Percentiles rank a stretch among this genome's conserved stretches.
Conservation (phyloP, 2,797 vertebrate species). For the Eulemur mongoz region DNA sequence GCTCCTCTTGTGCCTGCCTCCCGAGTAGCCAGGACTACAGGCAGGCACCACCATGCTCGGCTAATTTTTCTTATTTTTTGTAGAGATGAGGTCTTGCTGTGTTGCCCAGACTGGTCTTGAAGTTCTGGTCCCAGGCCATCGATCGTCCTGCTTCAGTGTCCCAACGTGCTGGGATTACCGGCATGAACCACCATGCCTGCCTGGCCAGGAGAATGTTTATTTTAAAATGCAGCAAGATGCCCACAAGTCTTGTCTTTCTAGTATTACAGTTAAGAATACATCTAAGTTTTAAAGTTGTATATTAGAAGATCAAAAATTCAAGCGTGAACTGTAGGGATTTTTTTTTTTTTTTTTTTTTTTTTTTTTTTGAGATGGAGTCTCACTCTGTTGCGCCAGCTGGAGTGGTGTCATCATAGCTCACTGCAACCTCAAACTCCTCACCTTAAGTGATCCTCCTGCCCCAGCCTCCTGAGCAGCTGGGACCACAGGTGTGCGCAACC, state of each 20-base stretch:
- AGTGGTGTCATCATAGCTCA: too few species aligned
- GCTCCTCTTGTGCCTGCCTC: background rate
- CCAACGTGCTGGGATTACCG: background rate
- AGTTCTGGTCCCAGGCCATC: background rate
- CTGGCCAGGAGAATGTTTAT: background rate
- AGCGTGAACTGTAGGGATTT: background rate
- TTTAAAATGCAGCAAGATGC: background rate
- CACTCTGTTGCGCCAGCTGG: too few species aligned
- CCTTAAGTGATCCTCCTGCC: too few species aligned
- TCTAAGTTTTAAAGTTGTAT: background rate
- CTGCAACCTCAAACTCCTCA: too few species aligned
- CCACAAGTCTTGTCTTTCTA: background rate
- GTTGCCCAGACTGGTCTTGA: background rate
- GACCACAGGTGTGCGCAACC: too few species aligned
- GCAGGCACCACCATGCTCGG: background rate
- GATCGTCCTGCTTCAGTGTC: background rate
- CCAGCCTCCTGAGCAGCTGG: too few species aligned
- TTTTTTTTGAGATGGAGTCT: too few species aligned
- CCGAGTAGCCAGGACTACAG: background rate
- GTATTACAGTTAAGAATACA: background rate
- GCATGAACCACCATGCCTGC: background rate
- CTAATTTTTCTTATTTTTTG: background rate
- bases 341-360: too few species aligned
- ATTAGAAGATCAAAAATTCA: constrained; percentile 12
- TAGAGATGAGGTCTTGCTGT: background rate